Percentiles rank a stretch among this genome's conserved stretches.
phyloP scores from a whole-genome alignment of 2,797 vertebrate species.

The Anas bernieri region DNA sequence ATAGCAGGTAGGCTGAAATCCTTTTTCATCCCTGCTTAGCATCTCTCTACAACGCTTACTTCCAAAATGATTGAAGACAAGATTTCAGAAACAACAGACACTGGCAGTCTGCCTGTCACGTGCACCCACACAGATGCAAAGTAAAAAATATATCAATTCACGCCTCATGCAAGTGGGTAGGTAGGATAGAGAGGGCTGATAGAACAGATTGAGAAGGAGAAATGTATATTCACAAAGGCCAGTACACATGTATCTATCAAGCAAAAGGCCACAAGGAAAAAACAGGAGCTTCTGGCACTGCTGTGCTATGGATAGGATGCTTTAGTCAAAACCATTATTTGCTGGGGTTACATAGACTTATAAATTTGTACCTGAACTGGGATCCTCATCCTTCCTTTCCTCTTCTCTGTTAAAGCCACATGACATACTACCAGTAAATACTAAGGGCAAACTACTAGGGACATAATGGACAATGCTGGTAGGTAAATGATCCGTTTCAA shows the following conservation, averaged over 20 bases:
- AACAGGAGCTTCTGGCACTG: neutral
- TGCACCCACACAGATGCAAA: slow-evolving; percentile 61
- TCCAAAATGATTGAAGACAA: slow-evolving; percentile 66
- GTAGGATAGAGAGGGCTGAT: slow-evolving; percentile 32
- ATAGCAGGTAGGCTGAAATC: slow-evolving; percentile 61
- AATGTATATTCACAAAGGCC: slow-evolving; percentile 49
- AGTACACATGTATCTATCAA: slow-evolving; percentile 57
- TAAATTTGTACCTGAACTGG: neutral
- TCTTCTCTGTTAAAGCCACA: neutral
- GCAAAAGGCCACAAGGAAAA: slow-evolving; percentile 14
- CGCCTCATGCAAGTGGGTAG: slow-evolving; percentile 43
- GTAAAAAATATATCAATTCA: slow-evolving; percentile 70
- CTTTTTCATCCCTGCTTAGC: slow-evolving; percentile 57
- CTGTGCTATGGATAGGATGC: neutral
- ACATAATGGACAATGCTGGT: neutral
- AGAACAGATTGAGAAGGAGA: slow-evolving; percentile 59
- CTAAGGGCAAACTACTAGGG: neutral
- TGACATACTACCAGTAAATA: neutral
- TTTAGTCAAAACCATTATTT: slow-evolving; percentile 15
- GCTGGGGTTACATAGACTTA: neutral
- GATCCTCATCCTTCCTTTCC: neutral
- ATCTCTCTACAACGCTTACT: slow-evolving; percentile 43
- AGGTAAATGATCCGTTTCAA: neutral
- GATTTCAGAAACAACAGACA: slow-evolving; percentile 53
- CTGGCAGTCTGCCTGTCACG: slow-evolving; percentile 61